These are phyloP conservation scores for Synanceia verrucosa DNA, from an alignment of 2,797 vertebrate genomes.

Conservation along the genomic window DNA sequence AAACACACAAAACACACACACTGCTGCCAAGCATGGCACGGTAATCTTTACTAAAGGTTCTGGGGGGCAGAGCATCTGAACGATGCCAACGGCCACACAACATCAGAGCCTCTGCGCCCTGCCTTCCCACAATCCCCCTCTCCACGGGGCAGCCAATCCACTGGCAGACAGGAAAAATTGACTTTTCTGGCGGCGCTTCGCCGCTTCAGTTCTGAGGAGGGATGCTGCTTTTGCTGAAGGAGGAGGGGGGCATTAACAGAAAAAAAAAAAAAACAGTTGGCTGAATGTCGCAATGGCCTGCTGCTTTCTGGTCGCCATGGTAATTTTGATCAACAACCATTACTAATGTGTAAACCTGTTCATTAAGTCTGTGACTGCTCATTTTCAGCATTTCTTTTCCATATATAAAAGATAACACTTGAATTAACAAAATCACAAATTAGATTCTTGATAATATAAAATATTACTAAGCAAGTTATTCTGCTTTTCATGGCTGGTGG, in stretches of 20 bases:
- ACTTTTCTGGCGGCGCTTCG: conserved; percentile 53
- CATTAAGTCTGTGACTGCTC: conserved; percentile 15
- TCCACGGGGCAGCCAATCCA: conserved; percentile 48
- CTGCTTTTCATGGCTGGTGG: background rate
- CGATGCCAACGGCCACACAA: conserved; percentile 72
- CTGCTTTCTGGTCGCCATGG: conserved; percentile 49
- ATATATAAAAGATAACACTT: background rate
- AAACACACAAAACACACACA: conserved; percentile 42
- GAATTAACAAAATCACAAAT: background rate
- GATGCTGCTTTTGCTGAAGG: conserved; percentile 19
- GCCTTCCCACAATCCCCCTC: conserved; percentile 68
- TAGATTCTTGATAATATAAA: background rate
- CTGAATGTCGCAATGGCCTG: conserved; percentile 21
- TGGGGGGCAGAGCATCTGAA: conserved; percentile 63
- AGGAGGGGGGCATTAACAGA: background rate
- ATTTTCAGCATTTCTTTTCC: conserved; percentile 9
- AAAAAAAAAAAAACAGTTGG: conserved; percentile 23
- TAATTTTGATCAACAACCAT: conserved; percentile 53
- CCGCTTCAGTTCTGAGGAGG: conserved; percentile 33
- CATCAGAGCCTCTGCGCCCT: conserved; percentile 63
- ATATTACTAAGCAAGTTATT: background rate
- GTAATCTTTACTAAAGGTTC: conserved; percentile 79
- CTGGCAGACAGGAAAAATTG: conserved; percentile 53
- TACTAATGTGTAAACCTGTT: conserved; percentile 42
- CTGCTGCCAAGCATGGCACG: conserved; percentile 63